Conservation (phyloP, 2,888 invertebrate genomes). For the Eupithecia subumbrata region DNA sequence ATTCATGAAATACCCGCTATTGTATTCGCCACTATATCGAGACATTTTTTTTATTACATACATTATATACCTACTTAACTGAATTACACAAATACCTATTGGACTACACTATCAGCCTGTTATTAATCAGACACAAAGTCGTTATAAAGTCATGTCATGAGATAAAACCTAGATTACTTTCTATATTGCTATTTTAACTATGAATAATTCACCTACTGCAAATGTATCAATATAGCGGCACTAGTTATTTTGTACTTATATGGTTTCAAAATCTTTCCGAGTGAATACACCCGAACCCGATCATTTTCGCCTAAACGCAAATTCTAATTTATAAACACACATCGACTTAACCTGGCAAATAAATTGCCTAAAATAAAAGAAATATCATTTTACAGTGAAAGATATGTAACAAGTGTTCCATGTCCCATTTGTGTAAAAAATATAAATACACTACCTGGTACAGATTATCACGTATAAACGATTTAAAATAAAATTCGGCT, state of each 20-base stretch:
- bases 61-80: conserved; percentile 34
- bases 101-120: conserved; percentile 47
- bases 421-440: conserved; percentile 60
- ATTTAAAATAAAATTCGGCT: conserved; percentile 44
- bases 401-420: conserved; percentile 80
- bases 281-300: conserved; percentile 32
- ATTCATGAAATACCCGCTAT: conserved; percentile 70
- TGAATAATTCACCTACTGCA: conserved; percentile 37
- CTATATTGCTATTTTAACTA: conserved; percentile 35
- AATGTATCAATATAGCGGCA: conserved; percentile 65
- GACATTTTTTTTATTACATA: conserved; percentile 58
- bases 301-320: conserved; percentile 26
- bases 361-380: conserved; percentile 44
- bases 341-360: conserved; percentile 32
- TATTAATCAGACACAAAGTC: conserved; percentile 40
- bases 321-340: conserved; percentile 25
- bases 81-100: conserved; percentile 33
- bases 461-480: conserved; percentile 56
- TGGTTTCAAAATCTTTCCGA: conserved; percentile 40
- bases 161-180: conserved; percentile 42
- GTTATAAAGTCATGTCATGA: conserved; percentile 40
- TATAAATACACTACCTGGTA: conserved; percentile 71
- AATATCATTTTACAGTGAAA: conserved; percentile 70
- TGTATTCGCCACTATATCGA: conserved; percentile 63
- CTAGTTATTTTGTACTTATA: conserved; percentile 52